These are phyloP conservation scores for Syngnathus floridae DNA, from an alignment of 2,113 vertebrate species.

Conservation along the genomic window DNA sequence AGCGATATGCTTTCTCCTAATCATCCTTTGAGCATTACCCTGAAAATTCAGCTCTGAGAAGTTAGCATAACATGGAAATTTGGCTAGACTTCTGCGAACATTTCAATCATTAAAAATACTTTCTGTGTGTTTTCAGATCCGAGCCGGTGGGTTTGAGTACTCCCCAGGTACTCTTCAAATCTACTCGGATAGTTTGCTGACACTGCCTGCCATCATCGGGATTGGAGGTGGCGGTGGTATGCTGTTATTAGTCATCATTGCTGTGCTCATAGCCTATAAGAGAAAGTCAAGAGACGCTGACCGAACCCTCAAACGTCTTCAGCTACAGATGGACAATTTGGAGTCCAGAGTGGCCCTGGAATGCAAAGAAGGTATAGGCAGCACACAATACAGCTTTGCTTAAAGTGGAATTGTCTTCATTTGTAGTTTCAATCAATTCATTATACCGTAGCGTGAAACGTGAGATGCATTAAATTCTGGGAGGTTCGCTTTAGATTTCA, in stretches of 20 bases:
- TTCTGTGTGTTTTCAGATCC: slow-evolving; percentile 73
- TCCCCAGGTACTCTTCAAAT: slow-evolving; percentile 88
- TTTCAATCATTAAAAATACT: slow-evolving; percentile 7
- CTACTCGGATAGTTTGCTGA: slow-evolving; percentile 92
- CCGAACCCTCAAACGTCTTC: slow-evolving; percentile 90
- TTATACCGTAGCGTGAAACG: neutral
- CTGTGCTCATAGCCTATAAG: slow-evolving; percentile 93
- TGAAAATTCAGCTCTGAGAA: slow-evolving; percentile 5
- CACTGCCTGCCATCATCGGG: slow-evolving; percentile 89
- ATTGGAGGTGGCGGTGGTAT: slow-evolving; percentile 86
- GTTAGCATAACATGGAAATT: neutral
- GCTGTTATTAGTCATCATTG: slow-evolving; percentile 90
- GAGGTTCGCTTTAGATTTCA: neutral
- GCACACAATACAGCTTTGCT: neutral
- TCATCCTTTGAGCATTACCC: slow-evolving; percentile 8
- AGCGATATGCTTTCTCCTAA: slow-evolving; percentile 7
- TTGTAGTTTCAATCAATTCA: neutral
- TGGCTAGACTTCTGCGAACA: slow-evolving; percentile 1
- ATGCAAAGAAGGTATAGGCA: slow-evolving; percentile 86
- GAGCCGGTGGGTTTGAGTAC: slow-evolving; percentile 88
- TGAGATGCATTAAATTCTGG: neutral
- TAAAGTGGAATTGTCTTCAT: neutral
- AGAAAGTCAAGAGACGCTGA: slow-evolving; percentile 93
- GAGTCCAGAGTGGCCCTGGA: slow-evolving; percentile 94
- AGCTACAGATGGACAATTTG: slow-evolving; percentile 98